Conservation (phyloP, 1,140 invertebrate species). For the Capitella teleta region DNA sequence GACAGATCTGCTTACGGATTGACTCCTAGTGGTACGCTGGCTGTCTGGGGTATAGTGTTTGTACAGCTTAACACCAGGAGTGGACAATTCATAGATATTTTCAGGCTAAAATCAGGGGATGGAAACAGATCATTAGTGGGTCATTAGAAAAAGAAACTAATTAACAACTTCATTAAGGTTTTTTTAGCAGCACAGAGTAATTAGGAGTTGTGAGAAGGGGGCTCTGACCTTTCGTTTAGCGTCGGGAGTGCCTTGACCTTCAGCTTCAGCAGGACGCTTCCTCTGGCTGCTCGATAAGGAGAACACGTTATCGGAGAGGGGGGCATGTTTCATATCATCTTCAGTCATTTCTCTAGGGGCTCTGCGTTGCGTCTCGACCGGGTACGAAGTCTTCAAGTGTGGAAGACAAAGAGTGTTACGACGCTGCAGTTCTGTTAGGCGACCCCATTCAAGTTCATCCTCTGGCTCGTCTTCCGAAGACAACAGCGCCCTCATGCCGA, state of each 20-base stretch:
- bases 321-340: background rate
- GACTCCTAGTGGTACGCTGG: too few species aligned
- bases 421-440: slow-evolving; percentile 61
- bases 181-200: background rate
- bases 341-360: background rate
- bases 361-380: slow-evolving; percentile 58
- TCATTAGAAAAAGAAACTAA: background rate
- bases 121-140: background rate
- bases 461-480: slow-evolving; percentile 24
- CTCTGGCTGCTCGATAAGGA: too few species aligned
- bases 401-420: slow-evolving; percentile 76
- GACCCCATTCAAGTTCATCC: slow-evolving; percentile 30
- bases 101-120: slow-evolving; percentile 1
- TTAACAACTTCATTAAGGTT: background rate
- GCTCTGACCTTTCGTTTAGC: background rate
- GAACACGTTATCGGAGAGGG: too few species aligned
- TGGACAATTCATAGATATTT: background rate
- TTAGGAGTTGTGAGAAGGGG: background rate
- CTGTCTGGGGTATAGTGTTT: too few species aligned
- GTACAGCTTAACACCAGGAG: slow-evolving; percentile 3
- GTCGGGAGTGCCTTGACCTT: background rate
- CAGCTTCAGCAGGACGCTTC: too few species aligned
- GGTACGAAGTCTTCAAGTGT: slow-evolving; percentile 78
- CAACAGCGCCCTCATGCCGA: slow-evolving; percentile 21
- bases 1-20: too few species aligned